These are phyloP conservation scores for Clunio marinus DNA, from an alignment of 2,888 invertebrate species.

Conservation along the genomic window DNA sequence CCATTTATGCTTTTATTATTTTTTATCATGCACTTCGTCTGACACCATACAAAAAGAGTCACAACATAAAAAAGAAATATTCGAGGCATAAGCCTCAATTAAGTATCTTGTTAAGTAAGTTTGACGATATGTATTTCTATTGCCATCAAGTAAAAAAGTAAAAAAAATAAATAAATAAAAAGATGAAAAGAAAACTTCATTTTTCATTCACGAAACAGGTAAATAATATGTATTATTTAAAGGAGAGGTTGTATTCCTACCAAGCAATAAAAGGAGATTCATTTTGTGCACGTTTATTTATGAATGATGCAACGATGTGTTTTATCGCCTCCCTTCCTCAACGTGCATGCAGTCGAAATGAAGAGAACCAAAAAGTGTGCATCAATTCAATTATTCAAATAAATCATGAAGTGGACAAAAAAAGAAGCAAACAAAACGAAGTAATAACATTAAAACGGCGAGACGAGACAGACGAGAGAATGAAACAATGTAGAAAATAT, in stretches of 20 bases:
- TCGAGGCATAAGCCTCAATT: conserved; percentile 25
- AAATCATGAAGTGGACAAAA: conserved; percentile 5
- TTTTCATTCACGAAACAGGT: conserved; percentile 12
- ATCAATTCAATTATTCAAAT: conserved; percentile 23
- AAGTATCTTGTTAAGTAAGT: neutral
- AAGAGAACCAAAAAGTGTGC: conserved; percentile 2
- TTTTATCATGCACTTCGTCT: neutral
- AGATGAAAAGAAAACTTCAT: neutral
- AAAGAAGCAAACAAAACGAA: neutral
- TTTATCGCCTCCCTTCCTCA: neutral
- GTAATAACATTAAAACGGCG: neutral
- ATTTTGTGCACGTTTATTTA: conserved; percentile 16
- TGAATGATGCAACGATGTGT: conserved; percentile 14
- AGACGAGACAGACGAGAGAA: neutral
- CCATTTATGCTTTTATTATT: conserved; percentile 11
- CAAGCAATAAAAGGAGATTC: neutral
- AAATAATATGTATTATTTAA: neutral
- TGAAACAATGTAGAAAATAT: conserved; percentile 13
- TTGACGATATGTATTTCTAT: neutral
- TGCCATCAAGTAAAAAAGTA: neutral
- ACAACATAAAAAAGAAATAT: conserved; percentile 9
- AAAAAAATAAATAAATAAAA: neutral
- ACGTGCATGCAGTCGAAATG: neutral
- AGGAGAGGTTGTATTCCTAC: neutral
- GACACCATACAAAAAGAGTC: conserved; percentile 32